phyloP scores from a whole-genome alignment of 1,140 invertebrate species.

The Zaprionus africanus region DNA sequence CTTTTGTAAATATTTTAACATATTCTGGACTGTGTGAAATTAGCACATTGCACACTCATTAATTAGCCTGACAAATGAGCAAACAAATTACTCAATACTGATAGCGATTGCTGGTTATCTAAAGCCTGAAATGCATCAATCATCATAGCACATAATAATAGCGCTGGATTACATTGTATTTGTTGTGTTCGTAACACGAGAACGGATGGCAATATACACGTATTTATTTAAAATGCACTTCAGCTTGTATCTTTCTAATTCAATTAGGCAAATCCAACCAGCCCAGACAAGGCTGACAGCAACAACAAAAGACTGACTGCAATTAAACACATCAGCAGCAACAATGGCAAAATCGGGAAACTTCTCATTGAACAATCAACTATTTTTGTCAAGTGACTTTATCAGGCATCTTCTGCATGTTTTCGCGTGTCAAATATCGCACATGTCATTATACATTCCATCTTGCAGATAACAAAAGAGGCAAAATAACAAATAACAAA shows the following conservation, averaged over 20 bases:
- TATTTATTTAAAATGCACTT: constrained; percentile 55
- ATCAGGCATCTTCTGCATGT: constrained; percentile 51
- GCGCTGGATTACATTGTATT: background rate
- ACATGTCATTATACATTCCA: constrained; percentile 36
- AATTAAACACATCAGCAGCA: constrained; percentile 25
- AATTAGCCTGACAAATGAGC: background rate
- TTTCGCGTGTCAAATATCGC: constrained; percentile 65
- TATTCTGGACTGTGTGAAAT: background rate
- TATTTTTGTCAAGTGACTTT: constrained; percentile 38
- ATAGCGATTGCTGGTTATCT: background rate
- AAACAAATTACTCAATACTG: background rate
- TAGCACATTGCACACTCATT: background rate
- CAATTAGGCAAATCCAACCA: constrained; percentile 49
- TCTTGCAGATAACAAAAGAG: constrained; percentile 48
- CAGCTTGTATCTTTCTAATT: constrained; percentile 48
- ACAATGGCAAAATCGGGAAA: background rate
- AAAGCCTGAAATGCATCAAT: background rate
- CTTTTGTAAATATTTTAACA: constrained; percentile 5
- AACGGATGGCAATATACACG: background rate
- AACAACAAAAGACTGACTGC: constrained; percentile 1
- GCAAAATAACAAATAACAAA: constrained; percentile 23
- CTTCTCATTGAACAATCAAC: constrained; percentile 56
- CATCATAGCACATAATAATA: background rate
- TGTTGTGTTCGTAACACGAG: background rate
- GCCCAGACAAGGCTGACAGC: constrained; percentile 3